A percentile compares a stretch with the other conserved stretches of the same genome.
Conservation (phyloP, 2,888 invertebrate species). For the Dryobota labecula region DNA sequence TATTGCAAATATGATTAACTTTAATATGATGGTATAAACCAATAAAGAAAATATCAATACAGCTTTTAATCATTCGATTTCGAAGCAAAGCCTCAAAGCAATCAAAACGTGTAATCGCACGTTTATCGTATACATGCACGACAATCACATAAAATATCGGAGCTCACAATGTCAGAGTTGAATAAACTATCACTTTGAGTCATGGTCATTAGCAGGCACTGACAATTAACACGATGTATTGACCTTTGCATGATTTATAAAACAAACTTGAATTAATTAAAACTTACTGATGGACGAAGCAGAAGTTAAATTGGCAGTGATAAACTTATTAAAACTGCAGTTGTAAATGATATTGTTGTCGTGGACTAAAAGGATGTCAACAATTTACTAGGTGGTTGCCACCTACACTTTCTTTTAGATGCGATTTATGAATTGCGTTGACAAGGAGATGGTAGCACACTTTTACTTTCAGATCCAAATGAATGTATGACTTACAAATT, state of each 20-base stretch:
- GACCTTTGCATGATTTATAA: slow-evolving; percentile 53
- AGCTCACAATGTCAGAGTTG: slow-evolving; percentile 61
- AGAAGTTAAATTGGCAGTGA: slow-evolving; percentile 30
- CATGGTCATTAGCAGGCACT: slow-evolving; percentile 54
- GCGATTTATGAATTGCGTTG: slow-evolving; percentile 15
- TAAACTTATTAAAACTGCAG: slow-evolving; percentile 26
- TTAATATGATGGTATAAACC: slow-evolving; percentile 1
- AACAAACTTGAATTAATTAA: slow-evolving; percentile 43
- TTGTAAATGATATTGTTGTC: slow-evolving; percentile 1
- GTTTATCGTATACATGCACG: slow-evolving; percentile 30
- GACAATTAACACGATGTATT: slow-evolving; percentile 53
- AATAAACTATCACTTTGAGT: slow-evolving; percentile 64
- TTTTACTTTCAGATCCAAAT: slow-evolving; percentile 26
- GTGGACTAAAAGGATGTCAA: slow-evolving; percentile 18
- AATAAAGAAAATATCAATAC: slow-evolving; percentile 19
- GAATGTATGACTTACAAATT: background rate
- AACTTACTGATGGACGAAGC: slow-evolving; percentile 10
- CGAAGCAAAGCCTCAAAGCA: slow-evolving; percentile 13
- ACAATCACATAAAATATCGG: slow-evolving; percentile 20
- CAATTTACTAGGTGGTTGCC: background rate
- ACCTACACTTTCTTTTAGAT: slow-evolving; percentile 36
- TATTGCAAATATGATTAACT: background rate
- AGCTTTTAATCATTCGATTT: background rate
- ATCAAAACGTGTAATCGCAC: slow-evolving; percentile 43
- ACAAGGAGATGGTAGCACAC: slow-evolving; percentile 11